Evolutionary conservation across 2,797 vertebrate species (phyloP).

Genomic region (Gobio occitaniae): DNA sequence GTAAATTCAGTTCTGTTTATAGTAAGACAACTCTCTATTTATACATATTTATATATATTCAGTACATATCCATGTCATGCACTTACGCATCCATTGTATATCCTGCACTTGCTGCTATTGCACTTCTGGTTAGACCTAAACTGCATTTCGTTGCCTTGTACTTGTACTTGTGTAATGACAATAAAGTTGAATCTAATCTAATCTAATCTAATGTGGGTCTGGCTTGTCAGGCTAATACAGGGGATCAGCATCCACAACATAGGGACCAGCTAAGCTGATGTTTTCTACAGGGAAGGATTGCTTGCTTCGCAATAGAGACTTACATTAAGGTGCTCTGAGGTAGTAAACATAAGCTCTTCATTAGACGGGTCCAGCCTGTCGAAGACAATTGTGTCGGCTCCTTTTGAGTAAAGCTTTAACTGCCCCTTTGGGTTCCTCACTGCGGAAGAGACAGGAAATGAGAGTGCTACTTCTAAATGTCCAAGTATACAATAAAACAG

Average conservation of each 20-base stretch:
- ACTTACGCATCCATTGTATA: too few relatives aligned
- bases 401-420: constrained; percentile 77
- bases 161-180: too few relatives aligned
- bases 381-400: constrained; percentile 73
- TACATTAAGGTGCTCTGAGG: constrained; percentile 73
- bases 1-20: too few relatives aligned
- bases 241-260: neutral
- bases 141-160: too few relatives aligned
- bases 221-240: neutral
- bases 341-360: constrained; percentile 69
- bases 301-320: constrained; percentile 43
- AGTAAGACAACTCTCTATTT: too few relatives aligned
- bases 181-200: too few relatives aligned
- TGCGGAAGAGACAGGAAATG: constrained; percentile 49
- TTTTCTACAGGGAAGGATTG: neutral
- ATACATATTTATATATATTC: too few relatives aligned
- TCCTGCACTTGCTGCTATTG: too few relatives aligned
- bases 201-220: too few relatives aligned
- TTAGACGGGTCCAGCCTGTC: constrained; percentile 74
- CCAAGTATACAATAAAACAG: constrained; percentile 14
- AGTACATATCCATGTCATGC: too few relatives aligned
- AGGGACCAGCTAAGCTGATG: neutral
- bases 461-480: constrained; percentile 20
- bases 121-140: too few relatives aligned
- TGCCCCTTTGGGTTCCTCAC: constrained; percentile 75